Conservation (phyloP, 2,888 invertebrate species). For the Dinocampus coccinellae region DNA sequence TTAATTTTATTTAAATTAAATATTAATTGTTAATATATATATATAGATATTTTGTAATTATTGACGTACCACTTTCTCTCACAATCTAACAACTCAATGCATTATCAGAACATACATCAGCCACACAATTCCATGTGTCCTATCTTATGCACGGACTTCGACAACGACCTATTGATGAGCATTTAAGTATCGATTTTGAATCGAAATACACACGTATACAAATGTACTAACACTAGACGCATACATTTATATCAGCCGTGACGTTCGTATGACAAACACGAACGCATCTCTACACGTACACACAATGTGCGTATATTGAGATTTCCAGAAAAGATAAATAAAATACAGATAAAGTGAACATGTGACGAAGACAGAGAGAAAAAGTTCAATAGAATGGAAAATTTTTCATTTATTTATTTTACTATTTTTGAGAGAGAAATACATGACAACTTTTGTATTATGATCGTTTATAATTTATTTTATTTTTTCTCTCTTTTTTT, state of each 20-base stretch:
- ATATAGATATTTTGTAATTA: neutral
- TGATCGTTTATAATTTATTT: neutral
- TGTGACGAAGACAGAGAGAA: neutral
- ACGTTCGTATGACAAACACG: neutral
- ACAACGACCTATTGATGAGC: neutral
- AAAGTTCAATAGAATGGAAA: neutral
- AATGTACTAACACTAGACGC: neutral
- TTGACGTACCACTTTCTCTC: neutral
- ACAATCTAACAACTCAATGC: neutral
- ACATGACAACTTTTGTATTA: neutral
- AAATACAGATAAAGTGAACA: neutral
- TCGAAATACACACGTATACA: neutral
- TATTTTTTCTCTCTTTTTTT: neutral
- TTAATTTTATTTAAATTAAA: neutral
- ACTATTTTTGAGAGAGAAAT: no score
- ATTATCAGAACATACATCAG: neutral
- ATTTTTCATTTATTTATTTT: neutral
- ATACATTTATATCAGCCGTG: neutral
- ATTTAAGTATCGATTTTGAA: conserved; percentile 1
- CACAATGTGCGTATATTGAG: neutral
- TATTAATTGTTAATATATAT: neutral
- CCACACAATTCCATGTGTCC: neutral
- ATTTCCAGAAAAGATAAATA: neutral
- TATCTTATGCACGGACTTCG: neutral
- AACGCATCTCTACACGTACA: neutral